Conservation (phyloP, 2,888 invertebrate species). For the Coelinius sp. region DNA sequence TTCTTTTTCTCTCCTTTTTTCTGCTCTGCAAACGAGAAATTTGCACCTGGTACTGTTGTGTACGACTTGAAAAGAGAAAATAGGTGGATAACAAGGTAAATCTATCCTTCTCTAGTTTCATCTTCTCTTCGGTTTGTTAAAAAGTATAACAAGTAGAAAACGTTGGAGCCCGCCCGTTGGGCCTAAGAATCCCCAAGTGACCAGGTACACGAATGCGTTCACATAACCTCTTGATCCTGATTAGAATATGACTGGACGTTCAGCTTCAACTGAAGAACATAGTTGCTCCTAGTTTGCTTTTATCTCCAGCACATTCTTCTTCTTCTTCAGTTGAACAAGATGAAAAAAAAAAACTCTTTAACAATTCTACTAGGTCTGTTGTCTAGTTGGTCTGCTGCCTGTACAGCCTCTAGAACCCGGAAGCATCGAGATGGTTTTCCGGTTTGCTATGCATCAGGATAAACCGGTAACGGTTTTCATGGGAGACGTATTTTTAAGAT, state of each 20-base stretch:
- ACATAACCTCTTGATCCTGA: constrained; percentile 70
- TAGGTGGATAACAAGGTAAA: constrained; percentile 60
- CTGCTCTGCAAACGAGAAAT: constrained; percentile 43
- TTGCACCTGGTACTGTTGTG: constrained; percentile 59
- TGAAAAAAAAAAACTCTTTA: constrained; percentile 9
- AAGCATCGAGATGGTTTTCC: constrained; percentile 50
- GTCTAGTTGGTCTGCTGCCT: constrained; percentile 33
- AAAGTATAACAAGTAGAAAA: constrained; percentile 41
- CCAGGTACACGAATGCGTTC: constrained; percentile 61
- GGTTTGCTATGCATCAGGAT: constrained; percentile 37
- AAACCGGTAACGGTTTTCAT: constrained; percentile 57
- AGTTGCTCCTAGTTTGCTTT: constrained; percentile 8
- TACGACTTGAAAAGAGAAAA: constrained; percentile 58
- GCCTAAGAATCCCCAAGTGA: constrained; percentile 50
- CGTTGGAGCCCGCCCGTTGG: constrained; percentile 43
- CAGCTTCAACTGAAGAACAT: constrained; percentile 39
- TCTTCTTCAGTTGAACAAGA: constrained; percentile 1
- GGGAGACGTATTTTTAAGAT: constrained; percentile 55
- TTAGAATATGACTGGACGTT: constrained; percentile 64
- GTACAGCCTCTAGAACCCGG: constrained; percentile 49
- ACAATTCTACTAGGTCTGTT: constrained; percentile 8
- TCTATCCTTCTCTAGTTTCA: constrained; percentile 34
- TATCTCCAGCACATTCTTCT: constrained; percentile 22
- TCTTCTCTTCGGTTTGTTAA: constrained; percentile 28
- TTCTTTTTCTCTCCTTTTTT: constrained; percentile 38